These are phyloP conservation scores for Scaptomyza flava DNA, from an alignment of 2,888 invertebrate species.

Conservation along the genomic window DNA sequence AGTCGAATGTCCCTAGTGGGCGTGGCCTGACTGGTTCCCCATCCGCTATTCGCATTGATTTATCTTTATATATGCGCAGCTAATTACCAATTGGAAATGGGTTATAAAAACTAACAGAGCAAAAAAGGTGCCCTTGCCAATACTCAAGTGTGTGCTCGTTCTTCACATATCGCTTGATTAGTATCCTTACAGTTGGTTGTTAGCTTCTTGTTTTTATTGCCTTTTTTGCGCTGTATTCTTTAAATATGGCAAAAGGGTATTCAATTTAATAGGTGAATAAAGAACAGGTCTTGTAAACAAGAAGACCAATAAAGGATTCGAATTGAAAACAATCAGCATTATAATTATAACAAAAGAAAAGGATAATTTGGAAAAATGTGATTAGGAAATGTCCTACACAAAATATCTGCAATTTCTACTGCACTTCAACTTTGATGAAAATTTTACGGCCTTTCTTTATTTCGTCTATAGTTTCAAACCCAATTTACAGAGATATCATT, in stretches of 20 bases:
- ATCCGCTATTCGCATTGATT: not conserved
- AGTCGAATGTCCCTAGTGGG: not conserved
- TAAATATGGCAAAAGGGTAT: not conserved
- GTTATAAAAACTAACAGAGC: not conserved
- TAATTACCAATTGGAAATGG: slow-evolving; percentile 16
- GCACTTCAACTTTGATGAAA: no score
- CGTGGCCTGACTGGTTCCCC: not conserved
- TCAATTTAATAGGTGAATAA: no score
- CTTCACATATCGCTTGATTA: slow-evolving; percentile 33
- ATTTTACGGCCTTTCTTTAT: no score
- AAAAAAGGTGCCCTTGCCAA: slow-evolving; percentile 2
- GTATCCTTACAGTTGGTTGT: slow-evolving; percentile 20
- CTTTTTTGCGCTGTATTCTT: no score
- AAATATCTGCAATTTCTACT: no score
- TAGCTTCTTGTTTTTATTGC: not conserved
- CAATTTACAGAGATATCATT: not conserved
- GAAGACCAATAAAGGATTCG: no score
- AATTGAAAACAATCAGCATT: no score
- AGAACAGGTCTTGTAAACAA: no score
- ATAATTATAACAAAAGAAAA: no score
- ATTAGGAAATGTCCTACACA: no score
- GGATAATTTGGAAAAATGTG: no score
- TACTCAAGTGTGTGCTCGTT: not conserved
- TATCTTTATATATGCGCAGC: not conserved
- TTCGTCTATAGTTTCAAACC: no score